Conservation (phyloP, 1,140 invertebrate genomes). For the Eupeodes corollae region DNA sequence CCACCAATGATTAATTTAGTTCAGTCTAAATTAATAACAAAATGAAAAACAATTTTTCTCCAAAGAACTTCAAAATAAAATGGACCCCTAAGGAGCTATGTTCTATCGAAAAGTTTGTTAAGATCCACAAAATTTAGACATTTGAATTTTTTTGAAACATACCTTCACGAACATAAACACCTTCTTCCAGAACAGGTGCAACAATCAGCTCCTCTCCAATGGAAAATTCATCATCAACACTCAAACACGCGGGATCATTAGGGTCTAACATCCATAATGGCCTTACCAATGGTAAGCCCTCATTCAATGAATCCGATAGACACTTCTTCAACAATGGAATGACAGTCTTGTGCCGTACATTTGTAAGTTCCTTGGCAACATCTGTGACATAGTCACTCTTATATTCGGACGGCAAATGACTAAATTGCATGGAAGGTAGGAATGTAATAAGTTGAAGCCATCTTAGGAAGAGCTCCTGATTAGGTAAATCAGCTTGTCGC, state of each 20-base stretch:
- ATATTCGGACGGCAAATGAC: slow-evolving; percentile 78
- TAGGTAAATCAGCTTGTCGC: slow-evolving; percentile 45
- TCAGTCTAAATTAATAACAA: no score
- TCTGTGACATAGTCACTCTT: slow-evolving; percentile 60
- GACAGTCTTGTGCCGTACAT: slow-evolving; percentile 61
- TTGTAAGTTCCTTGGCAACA: slow-evolving; percentile 61
- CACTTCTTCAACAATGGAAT: slow-evolving; percentile 66
- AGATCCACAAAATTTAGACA: no score
- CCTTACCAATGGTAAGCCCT: slow-evolving; percentile 71
- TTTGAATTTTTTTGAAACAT: not conserved
- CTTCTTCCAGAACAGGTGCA: slow-evolving; percentile 70
- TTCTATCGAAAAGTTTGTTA: no score
- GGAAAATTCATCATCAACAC: slow-evolving; percentile 78
- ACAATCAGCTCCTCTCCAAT: slow-evolving; percentile 85
- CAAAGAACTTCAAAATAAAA: no score
- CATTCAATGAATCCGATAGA: slow-evolving; percentile 59
- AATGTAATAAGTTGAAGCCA: slow-evolving; percentile 93
- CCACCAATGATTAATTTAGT: no score
- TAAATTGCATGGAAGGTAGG: slow-evolving; percentile 83
- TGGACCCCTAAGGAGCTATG: no score
- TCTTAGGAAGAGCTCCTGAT: slow-evolving; percentile 79
- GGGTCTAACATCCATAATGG: slow-evolving; percentile 89
- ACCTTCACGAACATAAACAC: slow-evolving; percentile 50
- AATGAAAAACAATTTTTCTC: no score
- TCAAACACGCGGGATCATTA: slow-evolving; percentile 62